Conservation (phyloP, 2,888 invertebrate species). For the Brachyptera putata region DNA sequence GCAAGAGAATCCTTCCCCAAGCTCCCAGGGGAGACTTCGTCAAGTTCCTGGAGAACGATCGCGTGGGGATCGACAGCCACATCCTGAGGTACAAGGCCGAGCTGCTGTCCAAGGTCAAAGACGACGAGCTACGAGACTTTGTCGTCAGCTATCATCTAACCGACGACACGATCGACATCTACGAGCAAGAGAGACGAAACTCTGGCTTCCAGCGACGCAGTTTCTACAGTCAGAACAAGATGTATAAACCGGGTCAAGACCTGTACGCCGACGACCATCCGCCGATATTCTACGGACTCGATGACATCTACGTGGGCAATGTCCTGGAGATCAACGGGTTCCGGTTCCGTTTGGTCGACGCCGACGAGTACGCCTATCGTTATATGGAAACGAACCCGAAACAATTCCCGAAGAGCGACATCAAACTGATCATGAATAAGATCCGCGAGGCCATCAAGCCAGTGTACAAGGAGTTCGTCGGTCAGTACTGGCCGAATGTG, state of each 20-base stretch:
- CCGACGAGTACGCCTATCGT: constrained; percentile 81
- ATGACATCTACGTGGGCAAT: constrained; percentile 83
- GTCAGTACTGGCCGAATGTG: constrained; percentile 60
- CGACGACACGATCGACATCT: constrained; percentile 81
- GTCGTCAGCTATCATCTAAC: constrained; percentile 75
- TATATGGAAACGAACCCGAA: constrained; percentile 78
- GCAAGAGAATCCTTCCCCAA: constrained; percentile 73
- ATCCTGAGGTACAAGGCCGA: constrained; percentile 74
- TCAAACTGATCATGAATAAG: constrained; percentile 67
- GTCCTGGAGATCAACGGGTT: constrained; percentile 72
- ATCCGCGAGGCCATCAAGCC: constrained; percentile 63
- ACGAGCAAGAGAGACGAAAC: constrained; percentile 70
- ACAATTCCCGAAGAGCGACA: constrained; percentile 71
- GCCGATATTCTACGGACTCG: constrained; percentile 69
- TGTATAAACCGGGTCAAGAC: constrained; percentile 69
- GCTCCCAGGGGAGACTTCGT: constrained; percentile 71
- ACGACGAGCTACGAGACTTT: constrained; percentile 63
- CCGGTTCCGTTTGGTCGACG: constrained; percentile 69
- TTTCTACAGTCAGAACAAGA: constrained; percentile 51
- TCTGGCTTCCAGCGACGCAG: constrained; percentile 48
- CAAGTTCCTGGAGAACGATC: constrained; percentile 76
- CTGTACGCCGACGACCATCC: constrained; percentile 63
- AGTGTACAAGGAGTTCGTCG: constrained; percentile 71
- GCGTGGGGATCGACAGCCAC: constrained; percentile 68
- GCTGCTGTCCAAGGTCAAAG: constrained; percentile 66